phyloP scores from a whole-genome alignment of 2,888 invertebrate species.

The Eupithecia centaureata region DNA sequence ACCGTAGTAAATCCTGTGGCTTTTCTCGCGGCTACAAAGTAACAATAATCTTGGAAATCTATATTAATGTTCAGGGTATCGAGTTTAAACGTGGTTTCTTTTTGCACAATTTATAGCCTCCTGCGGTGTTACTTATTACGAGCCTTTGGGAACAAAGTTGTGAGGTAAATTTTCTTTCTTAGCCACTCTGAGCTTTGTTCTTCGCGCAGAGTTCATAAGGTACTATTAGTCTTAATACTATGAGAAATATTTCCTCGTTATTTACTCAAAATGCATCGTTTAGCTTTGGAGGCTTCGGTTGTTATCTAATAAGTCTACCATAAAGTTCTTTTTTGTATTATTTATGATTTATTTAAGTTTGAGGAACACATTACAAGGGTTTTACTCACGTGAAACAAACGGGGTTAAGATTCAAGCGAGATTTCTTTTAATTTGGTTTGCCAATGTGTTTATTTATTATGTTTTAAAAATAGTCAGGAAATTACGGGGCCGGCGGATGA shows the following conservation, averaged over 20 bases:
- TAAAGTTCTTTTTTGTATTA: too few relatives aligned
- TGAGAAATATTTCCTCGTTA: conserved; percentile 36
- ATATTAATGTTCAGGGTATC: conserved; percentile 63
- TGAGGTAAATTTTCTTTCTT: conserved; percentile 56
- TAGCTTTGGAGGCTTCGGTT: background rate
- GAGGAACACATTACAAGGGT: background rate
- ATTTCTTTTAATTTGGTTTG: too few relatives aligned
- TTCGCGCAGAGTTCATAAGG: conserved; percentile 42
- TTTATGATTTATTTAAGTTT: background rate
- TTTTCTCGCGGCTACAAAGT: conserved; percentile 40
- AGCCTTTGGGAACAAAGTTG: conserved; percentile 55
- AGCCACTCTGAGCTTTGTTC: conserved; percentile 56
- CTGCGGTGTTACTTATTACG: conserved; percentile 63
- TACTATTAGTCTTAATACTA: conserved; percentile 43
- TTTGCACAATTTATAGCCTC: conserved; percentile 59
- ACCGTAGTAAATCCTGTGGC: conserved; percentile 35
- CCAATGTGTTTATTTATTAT: too few relatives aligned
- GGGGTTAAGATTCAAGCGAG: too few relatives aligned
- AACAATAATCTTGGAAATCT: conserved; percentile 63
- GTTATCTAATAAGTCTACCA: background rate
- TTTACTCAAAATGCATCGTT: conserved; percentile 24
- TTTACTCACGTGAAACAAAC: background rate
- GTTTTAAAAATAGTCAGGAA: too few relatives aligned
- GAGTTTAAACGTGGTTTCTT: conserved; percentile 62
- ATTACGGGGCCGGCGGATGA: too few relatives aligned